Base-by-base conservation (phyloP, 2,113 vertebrate genomes). In the Notiomystis cincta region DNA sequence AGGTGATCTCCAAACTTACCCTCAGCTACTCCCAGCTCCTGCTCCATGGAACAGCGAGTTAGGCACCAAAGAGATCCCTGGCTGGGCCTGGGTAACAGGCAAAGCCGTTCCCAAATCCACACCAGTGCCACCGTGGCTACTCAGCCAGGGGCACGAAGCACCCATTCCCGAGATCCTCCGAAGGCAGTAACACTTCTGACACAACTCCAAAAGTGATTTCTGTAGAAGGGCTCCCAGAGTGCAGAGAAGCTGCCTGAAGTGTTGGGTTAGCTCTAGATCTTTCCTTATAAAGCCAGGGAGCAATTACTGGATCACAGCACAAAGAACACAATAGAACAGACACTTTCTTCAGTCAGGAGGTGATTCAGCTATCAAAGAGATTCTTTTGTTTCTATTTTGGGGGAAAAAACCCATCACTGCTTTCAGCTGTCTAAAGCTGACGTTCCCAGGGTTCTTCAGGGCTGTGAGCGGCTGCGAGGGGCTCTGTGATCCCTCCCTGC, bases 291-390 rank as follows among this genome's bases (percentile, higher is more conserved):
- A 58, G 86, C 33, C 76, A 92, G 56, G 73, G 60, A 93, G 89
- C 89, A 93, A 92, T 93, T 93, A 95, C 80, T 44, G 64, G 35
- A 88, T 83, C 76, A 70, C 16, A 88, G 92, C 58, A 56, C 1
- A 10, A 85, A 57, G 89, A 88, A 38, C 45, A 88, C 67, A 95
- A 82, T 33, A 44, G 86, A 72, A 61, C 6, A 93, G 92, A 45
- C 84, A 78, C 57, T 77, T 94, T 90, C 85, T 50, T 88, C 90
- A 84, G 76, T 86, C 50, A 67, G 72, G 80, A 77, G 89, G 80
- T 92, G 93, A 97, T 83, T 93, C 94, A 95, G 79, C 88, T 83
- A 77, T 93, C 69, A 30, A 38, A 86, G 61, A 90, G 81, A 58
- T 79, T 78, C 86, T 95, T 95, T 77, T 77, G 30, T 93, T 94